A percentile compares a stretch with the other conserved stretches of the same genome.
Evolutionary conservation across 1,140 invertebrate species (phyloP).

Genomic region (Limonius californicus): DNA sequence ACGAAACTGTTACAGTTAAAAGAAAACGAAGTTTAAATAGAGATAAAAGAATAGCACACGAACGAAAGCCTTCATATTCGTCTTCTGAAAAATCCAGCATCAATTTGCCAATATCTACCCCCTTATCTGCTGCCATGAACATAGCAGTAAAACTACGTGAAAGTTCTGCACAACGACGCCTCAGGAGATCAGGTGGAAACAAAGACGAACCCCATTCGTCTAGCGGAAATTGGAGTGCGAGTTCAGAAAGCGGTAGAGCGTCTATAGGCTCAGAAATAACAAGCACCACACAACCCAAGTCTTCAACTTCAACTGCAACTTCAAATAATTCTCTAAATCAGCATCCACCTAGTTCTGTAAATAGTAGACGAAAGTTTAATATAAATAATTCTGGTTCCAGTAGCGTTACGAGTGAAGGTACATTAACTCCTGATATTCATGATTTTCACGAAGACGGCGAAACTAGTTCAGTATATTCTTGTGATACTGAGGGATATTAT

Average conservation of each 20-base stretch:
- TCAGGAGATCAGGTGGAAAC: constrained; percentile 54
- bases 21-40: constrained; percentile 49
- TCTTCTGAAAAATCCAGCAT: constrained; percentile 64
- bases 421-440: constrained; percentile 74
- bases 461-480: constrained; percentile 89
- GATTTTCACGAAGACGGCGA: constrained; percentile 79
- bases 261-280: constrained; percentile 77
- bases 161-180: constrained; percentile 61
- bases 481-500: constrained; percentile 95
- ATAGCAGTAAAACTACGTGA: constrained; percentile 68
- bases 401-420: constrained; percentile 80
- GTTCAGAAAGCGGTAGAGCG: constrained; percentile 81
- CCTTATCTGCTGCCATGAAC: constrained; percentile 54
- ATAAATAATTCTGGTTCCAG: constrained; percentile 72
- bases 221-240: constrained; percentile 91
- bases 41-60: constrained; percentile 55
- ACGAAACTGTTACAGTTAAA: constrained; percentile 60
- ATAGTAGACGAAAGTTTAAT: constrained; percentile 56
- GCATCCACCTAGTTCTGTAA: constrained; percentile 64
- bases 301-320: constrained; percentile 61
- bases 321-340: constrained; percentile 63
- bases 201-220: constrained; percentile 80
- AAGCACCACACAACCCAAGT: constrained; percentile 66
- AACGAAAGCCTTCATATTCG: constrained; percentile 68
- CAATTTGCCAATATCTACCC: constrained; percentile 54